Base-by-base conservation (phyloP, 1,140 invertebrate genomes). In the Pogonomyrmex barbatus region DNA sequence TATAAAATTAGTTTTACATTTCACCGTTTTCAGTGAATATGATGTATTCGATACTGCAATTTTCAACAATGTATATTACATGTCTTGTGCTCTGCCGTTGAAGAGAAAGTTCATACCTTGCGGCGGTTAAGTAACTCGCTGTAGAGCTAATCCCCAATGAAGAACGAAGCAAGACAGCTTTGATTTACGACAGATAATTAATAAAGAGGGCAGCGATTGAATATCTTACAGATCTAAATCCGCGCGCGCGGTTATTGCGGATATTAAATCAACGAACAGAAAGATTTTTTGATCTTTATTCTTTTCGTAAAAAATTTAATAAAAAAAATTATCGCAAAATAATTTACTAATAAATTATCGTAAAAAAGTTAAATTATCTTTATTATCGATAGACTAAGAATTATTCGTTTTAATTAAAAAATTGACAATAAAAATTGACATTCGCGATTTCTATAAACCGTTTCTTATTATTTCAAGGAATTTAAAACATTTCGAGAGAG, bases 141-240 rank as follows among this genome's bases (percentile, higher is more conserved):
- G 17, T 1, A 70, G 52, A 50, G 73, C 86, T 83, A 90, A 83
- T 86, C 81, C 81, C 39, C 86, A 65, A 78, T 78, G 82, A 90
- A 78, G 86, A 89, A 78, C n/a, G 24, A 12, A n/a, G 54, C 30
- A 30, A 56, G 60, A 47, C 58, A 58, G 58, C 62, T 71, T 83
- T 90, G 88, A 90, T 90, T 90, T 88, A 90, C 67, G 71, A 50
- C 47, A 10, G 33, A 30, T 85, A 90, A 90, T 90, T 90, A 90
- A 89, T 89, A 90, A 71, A 81, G 81, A 85, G 70, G 56, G 52
- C 81, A 50, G 89, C 63, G 81, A 90, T 89, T 85, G 84, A 56
- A 82, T 87, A 89, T 70, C 68, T 47, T 17, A 39, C 62, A 5
- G 42, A 47, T 84, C 62, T 71, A 54, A 82, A 58, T 42, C 10